phyloP scores from a whole-genome alignment of 2,113 vertebrate species.

The Scytalopus superciliaris region DNA sequence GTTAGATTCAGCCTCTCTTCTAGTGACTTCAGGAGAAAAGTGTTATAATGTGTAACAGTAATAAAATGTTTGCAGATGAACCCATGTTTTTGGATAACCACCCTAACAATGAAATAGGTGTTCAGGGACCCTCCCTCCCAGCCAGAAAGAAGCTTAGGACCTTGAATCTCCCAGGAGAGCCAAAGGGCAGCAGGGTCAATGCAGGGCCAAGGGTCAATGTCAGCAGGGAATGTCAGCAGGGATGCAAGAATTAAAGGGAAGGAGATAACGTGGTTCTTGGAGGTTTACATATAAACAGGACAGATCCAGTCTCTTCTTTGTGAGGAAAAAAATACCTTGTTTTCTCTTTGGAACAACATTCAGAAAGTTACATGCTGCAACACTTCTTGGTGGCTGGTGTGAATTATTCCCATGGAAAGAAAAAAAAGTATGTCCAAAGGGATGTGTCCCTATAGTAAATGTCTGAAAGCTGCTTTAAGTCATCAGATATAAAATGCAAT shows the following conservation, averaged over 20 bases:
- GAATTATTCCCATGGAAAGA: neutral
- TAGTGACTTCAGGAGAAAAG: conserved; percentile 11
- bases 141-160: neutral
- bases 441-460: neutral
- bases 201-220: neutral
- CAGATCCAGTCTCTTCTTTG: neutral
- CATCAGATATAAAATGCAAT: neutral
- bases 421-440: neutral
- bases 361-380: neutral
- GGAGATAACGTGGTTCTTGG: neutral
- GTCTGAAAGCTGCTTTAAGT: neutral
- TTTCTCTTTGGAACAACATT: neutral
- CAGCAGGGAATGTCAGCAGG: neutral
- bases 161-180: neutral
- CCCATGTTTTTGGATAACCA: neutral
- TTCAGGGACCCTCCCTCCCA: neutral
- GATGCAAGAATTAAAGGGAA: neutral
- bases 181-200: neutral
- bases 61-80: conserved; percentile 16
- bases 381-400: neutral
- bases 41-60: neutral
- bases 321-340: rapidly evolving
- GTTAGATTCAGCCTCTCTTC: neutral
- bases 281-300: neutral
- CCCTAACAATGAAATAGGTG: neutral